phyloP scores from a whole-genome alignment of 2,113 vertebrate genomes.

The Xiphorhynchus elegans region DNA sequence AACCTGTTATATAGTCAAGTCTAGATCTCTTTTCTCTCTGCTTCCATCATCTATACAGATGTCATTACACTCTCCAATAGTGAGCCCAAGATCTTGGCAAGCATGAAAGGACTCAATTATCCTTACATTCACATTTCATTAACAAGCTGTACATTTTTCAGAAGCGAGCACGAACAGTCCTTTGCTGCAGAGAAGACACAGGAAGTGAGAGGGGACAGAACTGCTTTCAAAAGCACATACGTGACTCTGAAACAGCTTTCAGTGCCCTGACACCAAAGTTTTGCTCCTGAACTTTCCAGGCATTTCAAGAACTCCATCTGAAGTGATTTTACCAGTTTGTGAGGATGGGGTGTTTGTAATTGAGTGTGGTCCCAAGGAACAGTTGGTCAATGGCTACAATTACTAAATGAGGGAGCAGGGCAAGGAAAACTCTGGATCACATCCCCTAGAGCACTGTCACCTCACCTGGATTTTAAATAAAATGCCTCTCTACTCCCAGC shows the following conservation, averaged over 20 bases:
- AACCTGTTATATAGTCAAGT: neutral
- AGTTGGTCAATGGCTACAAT: neutral
- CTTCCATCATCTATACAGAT: neutral
- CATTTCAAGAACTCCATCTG: neutral
- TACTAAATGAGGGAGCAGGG: neutral
- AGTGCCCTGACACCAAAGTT: neutral
- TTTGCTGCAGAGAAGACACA: neutral
- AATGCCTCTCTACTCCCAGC: neutral
- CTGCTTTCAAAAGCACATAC: accelerated
- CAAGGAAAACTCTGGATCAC: neutral
- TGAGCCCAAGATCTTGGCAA: neutral
- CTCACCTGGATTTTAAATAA: neutral
- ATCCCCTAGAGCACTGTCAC: neutral
- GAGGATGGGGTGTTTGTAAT: accelerated
- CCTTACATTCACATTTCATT: neutral
- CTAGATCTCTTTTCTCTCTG: neutral
- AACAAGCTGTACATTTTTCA: neutral
- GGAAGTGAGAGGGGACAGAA: neutral
- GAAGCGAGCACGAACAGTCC: neutral
- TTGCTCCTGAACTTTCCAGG: neutral
- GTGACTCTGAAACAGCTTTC: neutral
- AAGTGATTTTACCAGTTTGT: neutral
- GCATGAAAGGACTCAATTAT: neutral
- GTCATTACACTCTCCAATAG: neutral
- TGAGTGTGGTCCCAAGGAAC: neutral